Percentiles rank a stretch among this genome's conserved stretches.
Conservation (phyloP, 2,113 vertebrate genomes). For the Actenoides hombroni region DNA sequence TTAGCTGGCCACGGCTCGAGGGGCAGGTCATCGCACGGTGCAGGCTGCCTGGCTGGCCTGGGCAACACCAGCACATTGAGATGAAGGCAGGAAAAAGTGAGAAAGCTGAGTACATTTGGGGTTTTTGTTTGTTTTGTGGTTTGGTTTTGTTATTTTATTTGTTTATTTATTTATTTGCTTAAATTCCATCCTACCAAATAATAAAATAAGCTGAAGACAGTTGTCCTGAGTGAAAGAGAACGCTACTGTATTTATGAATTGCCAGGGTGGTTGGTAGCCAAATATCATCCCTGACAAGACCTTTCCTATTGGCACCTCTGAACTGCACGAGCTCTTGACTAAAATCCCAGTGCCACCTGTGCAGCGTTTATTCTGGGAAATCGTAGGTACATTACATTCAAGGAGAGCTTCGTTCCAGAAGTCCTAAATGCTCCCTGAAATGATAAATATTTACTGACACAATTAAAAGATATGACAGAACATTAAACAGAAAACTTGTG, state of each 20-base stretch:
- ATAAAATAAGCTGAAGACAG: conserved; percentile 14
- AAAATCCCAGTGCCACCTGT: conserved; percentile 17
- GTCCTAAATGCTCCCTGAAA: conserved; percentile 45
- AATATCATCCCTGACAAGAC: background rate
- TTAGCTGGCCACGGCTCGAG: background rate
- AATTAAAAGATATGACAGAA: conserved; percentile 43
- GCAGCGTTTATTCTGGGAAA: conserved; percentile 38
- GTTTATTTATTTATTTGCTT: background rate
- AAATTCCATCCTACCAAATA: background rate
- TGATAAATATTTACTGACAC: conserved; percentile 55
- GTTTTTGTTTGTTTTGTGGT: background rate
- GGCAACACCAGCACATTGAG: background rate
- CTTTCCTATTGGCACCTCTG: background rate
- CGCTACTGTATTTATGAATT: background rate
- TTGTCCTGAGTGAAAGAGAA: background rate
- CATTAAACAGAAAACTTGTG: conserved; percentile 49
- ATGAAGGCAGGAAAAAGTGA: background rate
- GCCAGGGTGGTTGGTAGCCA: background rate
- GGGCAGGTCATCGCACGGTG: fast-evolving
- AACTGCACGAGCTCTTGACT: background rate
- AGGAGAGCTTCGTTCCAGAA: conserved; percentile 15
- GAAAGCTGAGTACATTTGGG: background rate
- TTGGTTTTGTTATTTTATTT: no score
- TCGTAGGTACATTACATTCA: conserved; percentile 11
- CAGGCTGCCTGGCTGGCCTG: background rate